Conservation (phyloP, 2,113 vertebrate species). For the Neofelis nebulosa region DNA sequence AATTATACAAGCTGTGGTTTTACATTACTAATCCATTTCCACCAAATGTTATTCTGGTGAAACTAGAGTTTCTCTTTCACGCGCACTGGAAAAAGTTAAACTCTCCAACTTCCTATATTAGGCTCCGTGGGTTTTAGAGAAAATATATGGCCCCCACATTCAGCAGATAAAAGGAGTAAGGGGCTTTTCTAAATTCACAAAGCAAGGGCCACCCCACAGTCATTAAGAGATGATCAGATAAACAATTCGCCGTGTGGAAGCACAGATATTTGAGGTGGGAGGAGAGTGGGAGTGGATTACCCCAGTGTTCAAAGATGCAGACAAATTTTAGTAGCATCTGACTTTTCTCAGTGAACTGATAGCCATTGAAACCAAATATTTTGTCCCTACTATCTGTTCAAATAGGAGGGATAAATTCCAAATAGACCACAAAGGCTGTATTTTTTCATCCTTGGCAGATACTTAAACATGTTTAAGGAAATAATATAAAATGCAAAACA, state of each 20-base stretch:
- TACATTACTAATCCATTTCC: background rate
- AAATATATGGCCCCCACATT: background rate
- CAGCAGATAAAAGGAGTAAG: background rate
- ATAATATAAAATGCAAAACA: background rate
- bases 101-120: background rate
- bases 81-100: background rate
- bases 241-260: background rate
- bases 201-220: background rate
- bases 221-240: background rate
- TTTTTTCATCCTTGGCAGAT: background rate
- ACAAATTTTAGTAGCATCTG: background rate
- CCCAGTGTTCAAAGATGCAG: background rate
- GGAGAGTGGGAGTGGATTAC: background rate
- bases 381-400: background rate
- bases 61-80: background rate
- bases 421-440: background rate
- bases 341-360: background rate
- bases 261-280: background rate
- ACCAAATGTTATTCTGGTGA: background rate
- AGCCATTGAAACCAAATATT: background rate
- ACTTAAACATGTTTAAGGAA: background rate
- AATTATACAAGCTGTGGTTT: background rate
- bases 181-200: background rate
- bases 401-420: background rate
- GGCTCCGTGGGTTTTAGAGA: background rate